Conservation (phyloP, 2,113 vertebrate species). For the Ammospiza caudacuta region DNA sequence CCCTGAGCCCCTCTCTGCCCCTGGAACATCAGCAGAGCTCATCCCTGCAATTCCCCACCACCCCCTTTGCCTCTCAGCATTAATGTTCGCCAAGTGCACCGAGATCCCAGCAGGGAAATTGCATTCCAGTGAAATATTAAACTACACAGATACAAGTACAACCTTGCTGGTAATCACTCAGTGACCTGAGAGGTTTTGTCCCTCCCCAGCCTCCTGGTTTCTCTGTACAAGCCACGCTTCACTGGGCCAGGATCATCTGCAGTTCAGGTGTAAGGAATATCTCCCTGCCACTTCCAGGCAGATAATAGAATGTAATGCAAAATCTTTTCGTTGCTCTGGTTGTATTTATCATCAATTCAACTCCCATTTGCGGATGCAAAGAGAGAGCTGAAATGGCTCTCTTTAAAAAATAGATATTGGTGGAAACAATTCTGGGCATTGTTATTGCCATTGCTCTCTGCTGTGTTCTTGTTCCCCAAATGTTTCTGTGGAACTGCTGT, state of each 20-base stretch:
- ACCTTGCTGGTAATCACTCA: neutral
- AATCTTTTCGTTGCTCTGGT: neutral
- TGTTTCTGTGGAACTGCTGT: neutral
- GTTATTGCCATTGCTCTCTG: constrained; percentile 5
- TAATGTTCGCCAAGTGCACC: neutral
- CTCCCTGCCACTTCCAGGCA: neutral
- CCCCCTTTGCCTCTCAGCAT: neutral
- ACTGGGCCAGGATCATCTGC: constrained; percentile 22
- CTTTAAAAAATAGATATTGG: neutral
- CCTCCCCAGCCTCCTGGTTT: neutral
- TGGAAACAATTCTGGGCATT: neutral
- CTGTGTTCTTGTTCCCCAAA: neutral
- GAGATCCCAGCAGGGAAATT: constrained; percentile 39
- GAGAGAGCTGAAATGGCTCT: neutral
- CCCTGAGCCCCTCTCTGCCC: neutral
- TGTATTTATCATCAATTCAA: neutral
- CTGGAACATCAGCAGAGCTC: neutral
- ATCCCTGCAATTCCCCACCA: neutral
- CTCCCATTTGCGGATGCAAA: neutral
- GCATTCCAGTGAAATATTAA: constrained; percentile 1
- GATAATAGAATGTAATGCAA: neutral
- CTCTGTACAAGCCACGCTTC: neutral
- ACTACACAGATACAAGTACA: neutral
- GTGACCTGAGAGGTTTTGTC: neutral
- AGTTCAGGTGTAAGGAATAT: constrained; percentile 19